Evolutionary conservation across 2,888 invertebrate species (phyloP), one percentile per base, ranked within the genome.

Genomic region (Ochropleura plecta): DNA sequence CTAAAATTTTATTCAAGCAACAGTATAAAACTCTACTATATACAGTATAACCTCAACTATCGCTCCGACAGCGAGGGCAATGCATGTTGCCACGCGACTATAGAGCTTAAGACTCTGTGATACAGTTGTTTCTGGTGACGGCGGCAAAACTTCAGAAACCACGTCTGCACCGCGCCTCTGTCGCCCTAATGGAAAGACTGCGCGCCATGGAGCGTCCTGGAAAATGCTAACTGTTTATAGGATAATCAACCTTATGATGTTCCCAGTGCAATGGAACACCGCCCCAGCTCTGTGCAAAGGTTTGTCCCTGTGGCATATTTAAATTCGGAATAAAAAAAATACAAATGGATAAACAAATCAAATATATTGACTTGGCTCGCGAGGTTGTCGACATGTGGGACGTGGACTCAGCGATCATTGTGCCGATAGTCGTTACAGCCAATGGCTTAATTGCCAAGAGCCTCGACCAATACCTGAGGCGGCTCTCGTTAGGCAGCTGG

Each of bases 11-110:
- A 70, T 44, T 83, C 68, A 83, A 1, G 16, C 42, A 5, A 70
- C 67, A 10, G 55, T 76, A 70, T 88, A 93, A 18, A 76, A 82
- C 48, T 95, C 95, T 14, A 94, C 71, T 0, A 94, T 9, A 73
- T 94, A 95, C 0, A 95, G 74, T 3, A 92, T 82, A 3, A 95
- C 90, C 76, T 96, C 96, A 0, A 94, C 83, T 0, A 92, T 46
- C 0, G 95, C 94, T 0, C 95, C 93, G 0, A 93, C 0, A 0
- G 89, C 89, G 0, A 96, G 87, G 0, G 93, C 92, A 0, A 93
- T 79, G 49, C 92, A 91, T 0, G 96, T 88, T 0, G 91, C 81
- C 12, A 94, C 80, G 0, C 96, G 90, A 63, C 94, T 94, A 82
- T 94, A 95, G 0, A 85, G 83, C 73, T 95, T 95, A 12, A 94